A percentile compares a stretch with the other conserved stretches of the same genome.
Conservation (phyloP, 2,113 vertebrate species). For the Prolemur simus region DNA sequence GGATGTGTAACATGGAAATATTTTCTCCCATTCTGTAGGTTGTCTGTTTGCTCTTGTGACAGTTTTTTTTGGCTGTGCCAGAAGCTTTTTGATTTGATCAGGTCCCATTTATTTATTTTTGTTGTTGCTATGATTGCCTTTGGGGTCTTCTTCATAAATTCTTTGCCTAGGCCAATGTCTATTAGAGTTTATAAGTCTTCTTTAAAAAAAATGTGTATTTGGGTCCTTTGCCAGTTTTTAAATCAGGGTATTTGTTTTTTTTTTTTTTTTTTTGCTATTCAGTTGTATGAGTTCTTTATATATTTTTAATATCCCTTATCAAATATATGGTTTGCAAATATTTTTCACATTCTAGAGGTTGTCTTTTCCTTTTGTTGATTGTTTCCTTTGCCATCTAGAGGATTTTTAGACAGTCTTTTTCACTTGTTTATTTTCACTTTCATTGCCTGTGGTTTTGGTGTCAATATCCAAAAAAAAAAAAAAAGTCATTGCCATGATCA, state of each 20-base stretch:
- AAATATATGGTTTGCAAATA: background rate
- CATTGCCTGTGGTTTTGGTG: background rate
- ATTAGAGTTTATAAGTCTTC: too few relatives aligned
- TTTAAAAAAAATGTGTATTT: background rate
- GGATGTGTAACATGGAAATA: too few relatives aligned
- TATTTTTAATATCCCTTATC: background rate
- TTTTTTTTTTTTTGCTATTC: too few relatives aligned
- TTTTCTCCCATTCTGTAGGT: too few relatives aligned
- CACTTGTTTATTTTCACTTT: background rate
- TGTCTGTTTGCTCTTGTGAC: too few relatives aligned
- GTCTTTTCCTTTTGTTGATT: background rate
- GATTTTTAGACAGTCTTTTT: background rate
- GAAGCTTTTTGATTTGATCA: too few relatives aligned
- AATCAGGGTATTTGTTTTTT: background rate
- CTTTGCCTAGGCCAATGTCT: too few relatives aligned
- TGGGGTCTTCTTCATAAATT: too few relatives aligned
- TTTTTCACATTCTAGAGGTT: background rate
- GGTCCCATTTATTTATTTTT: too few relatives aligned
- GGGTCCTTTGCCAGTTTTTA: background rate
- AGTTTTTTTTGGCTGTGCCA: too few relatives aligned
- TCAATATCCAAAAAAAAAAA: background rate
- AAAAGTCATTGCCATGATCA: background rate
- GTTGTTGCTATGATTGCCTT: too few relatives aligned
- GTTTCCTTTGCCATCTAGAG: background rate
- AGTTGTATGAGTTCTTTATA: background rate